A percentile compares a stretch with the other conserved stretches of the same genome.
These are phyloP conservation scores for Zelleria hepariella DNA, from an alignment of 2,888 invertebrate species.

Conservation along the genomic window DNA sequence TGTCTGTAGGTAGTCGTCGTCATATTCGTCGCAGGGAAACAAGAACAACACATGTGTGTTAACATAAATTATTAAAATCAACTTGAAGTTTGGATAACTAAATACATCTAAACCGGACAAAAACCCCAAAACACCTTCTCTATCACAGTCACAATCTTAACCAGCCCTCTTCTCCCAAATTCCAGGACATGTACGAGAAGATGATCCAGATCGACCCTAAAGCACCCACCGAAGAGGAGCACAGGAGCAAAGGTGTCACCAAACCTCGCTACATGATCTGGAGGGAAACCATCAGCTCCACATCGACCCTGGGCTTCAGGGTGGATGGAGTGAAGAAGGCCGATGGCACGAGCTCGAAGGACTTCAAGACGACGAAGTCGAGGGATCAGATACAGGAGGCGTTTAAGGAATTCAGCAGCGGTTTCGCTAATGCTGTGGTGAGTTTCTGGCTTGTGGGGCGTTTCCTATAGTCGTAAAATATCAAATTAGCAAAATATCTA, in stretches of 20 bases:
- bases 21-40: too few species aligned
- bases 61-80: too few species aligned
- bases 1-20: too few species aligned
- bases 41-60: too few species aligned
- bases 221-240: conserved; percentile 93
- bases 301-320: conserved; percentile 95
- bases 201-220: conserved; percentile 94
- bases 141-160: too few species aligned
- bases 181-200: conserved; percentile 96
- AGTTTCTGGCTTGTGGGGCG: conserved; percentile 40
- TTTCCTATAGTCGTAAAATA: too few species aligned
- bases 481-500: too few species aligned
- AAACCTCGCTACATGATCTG: conserved; percentile 96
- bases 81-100: too few species aligned
- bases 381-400: conserved; percentile 85
- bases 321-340: conserved; percentile 95
- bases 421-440: conserved; percentile 84
- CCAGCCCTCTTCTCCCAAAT: conserved; percentile 14
- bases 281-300: conserved; percentile 97
- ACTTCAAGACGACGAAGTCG: conserved; percentile 94
- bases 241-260: conserved; percentile 90
- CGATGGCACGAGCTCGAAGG: conserved; percentile 92
- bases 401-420: conserved; percentile 84
- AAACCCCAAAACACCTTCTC: too few species aligned
- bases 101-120: too few species aligned